Evolutionary conservation across 1,140 invertebrate species (phyloP).

Genomic region (Conus betulinus): DNA sequence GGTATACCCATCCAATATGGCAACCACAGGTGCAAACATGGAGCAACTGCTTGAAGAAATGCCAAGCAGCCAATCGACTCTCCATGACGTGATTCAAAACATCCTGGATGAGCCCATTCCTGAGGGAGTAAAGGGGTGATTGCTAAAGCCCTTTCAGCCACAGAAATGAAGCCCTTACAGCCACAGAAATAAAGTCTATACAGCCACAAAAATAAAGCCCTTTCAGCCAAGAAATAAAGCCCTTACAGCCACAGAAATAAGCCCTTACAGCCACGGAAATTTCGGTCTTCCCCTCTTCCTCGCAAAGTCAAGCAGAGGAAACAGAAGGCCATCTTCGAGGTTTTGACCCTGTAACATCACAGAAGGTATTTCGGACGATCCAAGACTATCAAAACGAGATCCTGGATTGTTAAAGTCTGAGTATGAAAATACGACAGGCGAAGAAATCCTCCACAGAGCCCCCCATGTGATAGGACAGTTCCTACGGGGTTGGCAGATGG

Average conservation of each 20-base stretch:
- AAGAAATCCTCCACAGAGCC: too few relatives aligned
- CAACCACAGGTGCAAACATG: conserved; percentile 12
- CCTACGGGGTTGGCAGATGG: too few relatives aligned
- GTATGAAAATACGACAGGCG: too few relatives aligned
- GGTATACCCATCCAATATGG: conserved; percentile 18
- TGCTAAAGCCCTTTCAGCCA: neutral
- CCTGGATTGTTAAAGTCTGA: too few relatives aligned
- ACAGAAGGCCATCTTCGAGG: conserved; percentile 7
- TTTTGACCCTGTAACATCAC: neutral
- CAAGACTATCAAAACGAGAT: conserved; percentile 16
- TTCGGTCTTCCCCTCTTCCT: neutral
- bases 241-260: neutral
- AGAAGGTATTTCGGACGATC: neutral
- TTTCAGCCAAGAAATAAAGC: too few relatives aligned
- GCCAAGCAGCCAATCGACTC: neutral
- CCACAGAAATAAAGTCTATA: too few relatives aligned
- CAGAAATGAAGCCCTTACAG: too few relatives aligned
- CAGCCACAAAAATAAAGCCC: too few relatives aligned
- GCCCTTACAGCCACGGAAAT: too few relatives aligned
- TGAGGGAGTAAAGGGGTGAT: neutral
- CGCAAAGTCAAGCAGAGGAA: neutral
- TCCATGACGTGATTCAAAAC: too few relatives aligned
- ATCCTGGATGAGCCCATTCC: conserved; percentile 26
- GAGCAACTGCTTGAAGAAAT: conserved; percentile 1
- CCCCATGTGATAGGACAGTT: too few relatives aligned